A percentile compares a stretch with the other conserved stretches of the same genome.
Evolutionary conservation across 1,140 invertebrate species (phyloP).

Genomic region (Sarcophaga bullata): DNA sequence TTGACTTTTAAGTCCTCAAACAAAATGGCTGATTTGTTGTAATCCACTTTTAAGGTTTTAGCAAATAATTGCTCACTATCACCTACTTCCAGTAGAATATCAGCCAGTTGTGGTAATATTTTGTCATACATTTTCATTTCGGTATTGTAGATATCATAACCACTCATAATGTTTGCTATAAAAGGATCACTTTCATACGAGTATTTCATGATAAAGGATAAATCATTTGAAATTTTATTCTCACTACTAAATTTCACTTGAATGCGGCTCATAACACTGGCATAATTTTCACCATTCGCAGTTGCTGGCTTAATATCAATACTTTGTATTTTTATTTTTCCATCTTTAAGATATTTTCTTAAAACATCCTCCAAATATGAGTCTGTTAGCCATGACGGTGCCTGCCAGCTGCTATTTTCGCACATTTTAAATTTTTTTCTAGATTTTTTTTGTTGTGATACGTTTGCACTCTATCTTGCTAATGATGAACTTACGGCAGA

Average conservation of each 20-base stretch:
- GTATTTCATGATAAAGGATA: constrained; percentile 59
- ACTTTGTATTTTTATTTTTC: constrained; percentile 47
- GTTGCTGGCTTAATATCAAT: constrained; percentile 58
- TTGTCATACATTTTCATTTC: constrained; percentile 64
- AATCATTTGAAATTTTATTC: constrained; percentile 44
- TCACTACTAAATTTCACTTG: constrained; percentile 46
- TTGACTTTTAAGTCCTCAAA: constrained; percentile 69
- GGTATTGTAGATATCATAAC: constrained; percentile 53
- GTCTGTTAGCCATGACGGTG: constrained; percentile 55
- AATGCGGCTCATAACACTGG: constrained; percentile 61
- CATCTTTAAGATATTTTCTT: constrained; percentile 50
- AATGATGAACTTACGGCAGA: background rate
- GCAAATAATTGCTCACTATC: constrained; percentile 59
- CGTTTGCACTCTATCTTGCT: background rate
- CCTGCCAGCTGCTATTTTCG: constrained; percentile 40
- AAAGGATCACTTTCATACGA: constrained; percentile 57
- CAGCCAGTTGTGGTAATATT: constrained; percentile 53
- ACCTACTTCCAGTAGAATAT: constrained; percentile 47
- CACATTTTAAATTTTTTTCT: constrained; percentile 17
- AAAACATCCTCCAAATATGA: constrained; percentile 55
- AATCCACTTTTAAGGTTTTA: constrained; percentile 57
- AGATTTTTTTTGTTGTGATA: background rate
- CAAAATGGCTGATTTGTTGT: constrained; percentile 58
- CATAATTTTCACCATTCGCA: constrained; percentile 62
- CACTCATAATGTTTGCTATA: constrained; percentile 49